Percentiles rank a stretch among this genome's conserved stretches.
Evolutionary conservation across 2,888 invertebrate species (phyloP).

Genomic region (Cheiracanthium punctorium): DNA sequence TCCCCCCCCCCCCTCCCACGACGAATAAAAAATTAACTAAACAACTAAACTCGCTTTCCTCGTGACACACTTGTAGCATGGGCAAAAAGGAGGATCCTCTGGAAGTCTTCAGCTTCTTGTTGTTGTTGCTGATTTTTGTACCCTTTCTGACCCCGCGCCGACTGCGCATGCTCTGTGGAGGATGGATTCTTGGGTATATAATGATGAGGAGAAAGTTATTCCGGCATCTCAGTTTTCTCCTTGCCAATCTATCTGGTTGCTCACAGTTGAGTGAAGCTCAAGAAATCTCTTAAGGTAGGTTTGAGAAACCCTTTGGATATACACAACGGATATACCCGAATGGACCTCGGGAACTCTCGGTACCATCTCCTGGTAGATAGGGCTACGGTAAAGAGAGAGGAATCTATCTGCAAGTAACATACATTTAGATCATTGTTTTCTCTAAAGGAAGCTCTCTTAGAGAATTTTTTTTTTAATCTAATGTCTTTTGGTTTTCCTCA

Average conservation of each 20-base stretch:
- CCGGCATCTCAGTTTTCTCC: background rate
- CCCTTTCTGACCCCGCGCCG: conserved; percentile 44
- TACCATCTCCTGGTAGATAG: background rate
- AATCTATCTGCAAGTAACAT: no score
- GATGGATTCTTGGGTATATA: conserved; percentile 48
- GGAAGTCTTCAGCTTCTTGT: conserved; percentile 27
- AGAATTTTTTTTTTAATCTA: no score
- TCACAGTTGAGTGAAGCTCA: background rate
- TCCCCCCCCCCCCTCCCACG: conserved; percentile 24
- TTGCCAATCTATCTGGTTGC: conserved; percentile 1
- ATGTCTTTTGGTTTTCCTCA: no score
- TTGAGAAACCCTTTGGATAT: background rate
- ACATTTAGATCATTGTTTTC: no score
- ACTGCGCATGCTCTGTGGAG: conserved; percentile 49
- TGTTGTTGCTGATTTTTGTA: conserved; percentile 33
- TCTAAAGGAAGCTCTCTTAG: background rate
- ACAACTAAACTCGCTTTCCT: conserved; percentile 26
- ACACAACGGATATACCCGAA: background rate
- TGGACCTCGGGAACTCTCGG: background rate
- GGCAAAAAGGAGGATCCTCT: conserved; percentile 34
- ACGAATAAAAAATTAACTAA: conserved; percentile 34
- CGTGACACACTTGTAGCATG: conserved; percentile 55
- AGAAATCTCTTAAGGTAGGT: background rate
- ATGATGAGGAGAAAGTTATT: conserved; percentile 46
- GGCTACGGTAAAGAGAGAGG: background rate